Evolutionary conservation across 1,140 invertebrate genomes (phyloP).

Genomic region (Popillia japonica): DNA sequence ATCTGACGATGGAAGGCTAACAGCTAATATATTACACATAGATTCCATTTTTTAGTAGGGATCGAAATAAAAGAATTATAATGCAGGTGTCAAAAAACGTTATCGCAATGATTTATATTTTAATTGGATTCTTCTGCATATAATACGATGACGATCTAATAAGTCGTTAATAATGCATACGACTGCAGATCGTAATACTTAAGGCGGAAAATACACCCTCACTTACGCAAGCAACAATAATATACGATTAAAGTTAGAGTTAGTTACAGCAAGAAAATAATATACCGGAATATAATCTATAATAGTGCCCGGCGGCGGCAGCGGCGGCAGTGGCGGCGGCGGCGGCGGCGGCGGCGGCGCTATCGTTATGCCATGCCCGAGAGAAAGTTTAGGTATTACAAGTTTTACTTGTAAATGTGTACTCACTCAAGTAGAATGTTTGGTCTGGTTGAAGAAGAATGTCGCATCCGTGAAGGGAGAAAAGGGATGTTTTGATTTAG

Average conservation of each 20-base stretch:
- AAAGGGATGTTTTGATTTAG: conserved; percentile 24
- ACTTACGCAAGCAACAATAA: no score
- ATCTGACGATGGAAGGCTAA: neutral
- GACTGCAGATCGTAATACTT: no score
- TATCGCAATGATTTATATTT: conserved; percentile 3
- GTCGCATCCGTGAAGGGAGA: conserved; percentile 11
- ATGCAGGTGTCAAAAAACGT: neutral
- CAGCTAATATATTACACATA: neutral
- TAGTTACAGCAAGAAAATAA: conserved; percentile 23
- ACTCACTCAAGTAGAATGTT: conserved; percentile 28
- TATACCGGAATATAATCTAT: conserved; percentile 14
- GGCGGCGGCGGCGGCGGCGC: no score
- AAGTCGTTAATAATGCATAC: no score
- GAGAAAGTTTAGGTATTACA: conserved; percentile 23
- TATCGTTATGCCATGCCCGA: no score
- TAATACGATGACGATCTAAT: neutral
- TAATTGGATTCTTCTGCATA: neutral
- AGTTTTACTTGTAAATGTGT: conserved; percentile 31
- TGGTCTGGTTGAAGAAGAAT: conserved; percentile 30
- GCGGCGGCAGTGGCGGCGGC: no score
- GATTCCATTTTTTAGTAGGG: neutral
- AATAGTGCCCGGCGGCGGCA: neutral
- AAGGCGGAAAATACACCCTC: no score
- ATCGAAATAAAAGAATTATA: neutral
- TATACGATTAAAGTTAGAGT: conserved; percentile 31